Conservation (phyloP, 2,888 invertebrate genomes). For the Stegophylla sp. region DNA sequence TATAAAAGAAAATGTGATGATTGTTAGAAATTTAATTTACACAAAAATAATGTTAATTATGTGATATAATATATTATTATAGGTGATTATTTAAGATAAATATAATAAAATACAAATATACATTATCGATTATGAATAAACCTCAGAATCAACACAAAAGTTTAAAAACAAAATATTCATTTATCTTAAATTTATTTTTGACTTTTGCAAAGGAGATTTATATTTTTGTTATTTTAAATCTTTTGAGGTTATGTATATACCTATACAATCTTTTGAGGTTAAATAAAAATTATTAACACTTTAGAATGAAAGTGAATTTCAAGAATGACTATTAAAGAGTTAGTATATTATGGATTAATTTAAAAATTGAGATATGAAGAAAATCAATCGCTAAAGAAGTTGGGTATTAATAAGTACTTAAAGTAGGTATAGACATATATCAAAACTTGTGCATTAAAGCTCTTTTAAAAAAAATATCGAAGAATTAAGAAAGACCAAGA, state of each 20-base stretch:
- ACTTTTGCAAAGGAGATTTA: not conserved
- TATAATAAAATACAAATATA: no score
- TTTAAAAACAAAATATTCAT: not conserved
- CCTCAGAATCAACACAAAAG: not conserved
- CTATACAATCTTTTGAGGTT: not conserved
- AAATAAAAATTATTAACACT: not conserved
- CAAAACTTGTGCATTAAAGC: no score
- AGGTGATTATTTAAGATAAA: no score
- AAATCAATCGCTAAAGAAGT: not conserved
- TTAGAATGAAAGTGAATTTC: not conserved
- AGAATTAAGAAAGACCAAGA: no score
- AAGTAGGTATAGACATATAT: not conserved
- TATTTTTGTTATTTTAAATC: not conserved
- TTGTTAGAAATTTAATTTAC: no score
- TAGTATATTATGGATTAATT: not conserved
- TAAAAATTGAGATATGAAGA: not conserved
- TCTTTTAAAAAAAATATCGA: no score
- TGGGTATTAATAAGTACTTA: no score
- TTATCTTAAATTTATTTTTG: not conserved
- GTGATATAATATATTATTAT: not conserved
- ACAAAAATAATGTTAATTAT: no score
- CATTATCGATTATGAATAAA: no score
- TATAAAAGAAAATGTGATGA: no score
- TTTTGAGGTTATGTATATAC: constrained; percentile 16
- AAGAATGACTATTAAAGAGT: not conserved